Evolutionary conservation across 2,797 vertebrate genomes (phyloP), one percentile per base, ranked within the genome.

Genomic region (Rhyacichthys aspro): DNA sequence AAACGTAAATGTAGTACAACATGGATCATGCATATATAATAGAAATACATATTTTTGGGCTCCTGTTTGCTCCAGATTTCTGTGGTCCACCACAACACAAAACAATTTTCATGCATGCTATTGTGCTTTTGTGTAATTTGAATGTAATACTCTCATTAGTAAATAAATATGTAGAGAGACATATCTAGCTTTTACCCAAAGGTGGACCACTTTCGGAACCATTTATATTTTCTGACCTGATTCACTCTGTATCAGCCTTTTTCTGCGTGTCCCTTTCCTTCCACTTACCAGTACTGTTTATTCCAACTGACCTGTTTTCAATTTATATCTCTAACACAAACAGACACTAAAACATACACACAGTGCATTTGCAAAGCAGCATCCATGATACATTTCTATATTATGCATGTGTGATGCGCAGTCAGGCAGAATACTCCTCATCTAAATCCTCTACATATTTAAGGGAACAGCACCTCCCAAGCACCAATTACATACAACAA

Each of bases 231-330:
- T 48, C 62, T 10, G 9, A 68, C 67, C 58, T 75, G 61, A 66
- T 23, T 67, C 50, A 68, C 70, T 57, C 69, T 7, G 65, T 70
- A 55, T 45, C 14, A 52, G 55, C 67, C 34, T 60, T 43, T 60
- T 59, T 63, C 58, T 23, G 18, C 63, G 44, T 45, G 2, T 52
- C 58, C 43, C 43, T 55, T 67, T 45, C 62, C 41, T 65, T 66
- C 62, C 63, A 33, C 67, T 39, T 54, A 18, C 61, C 63, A 15
- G 48, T 49, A 62, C 67, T 36, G 43, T 63, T 66, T 75, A 76
- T 74, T 84, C 68, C 84, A 67, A 17, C 74, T 70, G 74, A 71
- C 60, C 74, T 71, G 64, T 74, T 83, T 72, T 68, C 64, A 72
- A 42, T 61, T 69, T 49, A 37, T 66, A 42, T 55, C 36, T 65